Conservation (phyloP, 2,888 invertebrate species). For the Criorhina ranunculi region DNA sequence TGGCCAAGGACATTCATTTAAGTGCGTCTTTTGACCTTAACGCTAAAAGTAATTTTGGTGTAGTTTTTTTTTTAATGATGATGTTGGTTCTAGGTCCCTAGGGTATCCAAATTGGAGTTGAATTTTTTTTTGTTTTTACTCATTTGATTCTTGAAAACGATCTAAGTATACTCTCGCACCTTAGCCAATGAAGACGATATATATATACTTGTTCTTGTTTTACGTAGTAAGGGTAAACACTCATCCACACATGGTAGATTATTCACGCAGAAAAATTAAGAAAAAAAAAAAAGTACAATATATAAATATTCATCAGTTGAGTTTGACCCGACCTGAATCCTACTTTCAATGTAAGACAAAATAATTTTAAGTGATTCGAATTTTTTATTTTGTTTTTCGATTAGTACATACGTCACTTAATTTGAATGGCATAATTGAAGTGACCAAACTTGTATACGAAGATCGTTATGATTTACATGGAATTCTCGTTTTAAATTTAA, state of each 20-base stretch:
- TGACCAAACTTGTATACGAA: conserved; percentile 1
- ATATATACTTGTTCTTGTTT: conserved; percentile 12
- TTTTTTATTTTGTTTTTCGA: not conserved
- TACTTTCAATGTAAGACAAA: not conserved
- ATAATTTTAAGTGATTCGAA: not conserved
- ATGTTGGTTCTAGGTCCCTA: conserved; percentile 16
- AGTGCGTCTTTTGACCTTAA: conserved; percentile 42
- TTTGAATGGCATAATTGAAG: not conserved
- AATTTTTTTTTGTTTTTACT: not conserved
- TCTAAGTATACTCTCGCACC: not conserved
- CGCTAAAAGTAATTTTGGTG: conserved; percentile 1
- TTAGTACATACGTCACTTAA: not conserved
- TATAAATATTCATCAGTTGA: conserved; percentile 21
- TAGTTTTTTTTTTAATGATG: not conserved
- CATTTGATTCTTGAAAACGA: not conserved
- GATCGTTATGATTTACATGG: not conserved
- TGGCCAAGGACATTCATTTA: conserved; percentile 59
- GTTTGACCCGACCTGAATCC: conserved; percentile 17
- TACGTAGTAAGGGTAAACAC: conserved; percentile 22
- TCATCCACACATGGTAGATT: conserved; percentile 5
- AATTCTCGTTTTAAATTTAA: conserved; percentile 18
- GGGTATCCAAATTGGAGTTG: conserved; percentile 9
- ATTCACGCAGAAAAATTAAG: not conserved
- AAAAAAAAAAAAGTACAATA: not conserved
- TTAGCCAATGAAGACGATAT: conserved; percentile 25